A percentile compares a stretch with the other conserved stretches of the same genome.
phyloP scores from a whole-genome alignment of 2,797 vertebrate genomes.

The Malurus splendens region DNA sequence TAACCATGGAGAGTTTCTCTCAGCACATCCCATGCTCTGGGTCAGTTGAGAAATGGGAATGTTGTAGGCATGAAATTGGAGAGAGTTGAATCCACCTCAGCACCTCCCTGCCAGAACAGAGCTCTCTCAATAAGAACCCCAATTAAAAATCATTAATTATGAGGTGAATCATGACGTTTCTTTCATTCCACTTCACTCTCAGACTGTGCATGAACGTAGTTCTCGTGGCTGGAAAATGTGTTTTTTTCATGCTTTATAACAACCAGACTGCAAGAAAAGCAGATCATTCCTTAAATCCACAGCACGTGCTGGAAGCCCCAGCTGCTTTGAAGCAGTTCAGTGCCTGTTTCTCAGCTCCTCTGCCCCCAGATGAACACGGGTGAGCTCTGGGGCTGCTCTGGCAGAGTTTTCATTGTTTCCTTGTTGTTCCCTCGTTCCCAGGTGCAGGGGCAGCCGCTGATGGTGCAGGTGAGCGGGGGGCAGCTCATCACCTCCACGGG shows the following conservation, averaged over 20 bases:
- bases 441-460: conserved; percentile 96
- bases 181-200: neutral
- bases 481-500: conserved; percentile 98
- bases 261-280: neutral
- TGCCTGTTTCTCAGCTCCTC: neutral
- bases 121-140: neutral
- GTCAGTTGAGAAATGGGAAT: neutral
- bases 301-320: neutral
- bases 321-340: neutral
- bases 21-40: neutral
- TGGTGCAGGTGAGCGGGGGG: conserved; percentile 98
- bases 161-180: neutral
- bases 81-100: neutral
- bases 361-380: accelerated
- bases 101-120: neutral
- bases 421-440: conserved; percentile 39
- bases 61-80: neutral
- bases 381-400: neutral
- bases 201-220: neutral
- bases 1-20: neutral
- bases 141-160: neutral
- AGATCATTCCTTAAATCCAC: neutral
- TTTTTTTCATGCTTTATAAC: neutral
- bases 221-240: neutral
- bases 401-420: conserved; percentile 46